Conservation (phyloP, 2,888 invertebrate genomes). For the Pachycephus smyrnensis region DNA sequence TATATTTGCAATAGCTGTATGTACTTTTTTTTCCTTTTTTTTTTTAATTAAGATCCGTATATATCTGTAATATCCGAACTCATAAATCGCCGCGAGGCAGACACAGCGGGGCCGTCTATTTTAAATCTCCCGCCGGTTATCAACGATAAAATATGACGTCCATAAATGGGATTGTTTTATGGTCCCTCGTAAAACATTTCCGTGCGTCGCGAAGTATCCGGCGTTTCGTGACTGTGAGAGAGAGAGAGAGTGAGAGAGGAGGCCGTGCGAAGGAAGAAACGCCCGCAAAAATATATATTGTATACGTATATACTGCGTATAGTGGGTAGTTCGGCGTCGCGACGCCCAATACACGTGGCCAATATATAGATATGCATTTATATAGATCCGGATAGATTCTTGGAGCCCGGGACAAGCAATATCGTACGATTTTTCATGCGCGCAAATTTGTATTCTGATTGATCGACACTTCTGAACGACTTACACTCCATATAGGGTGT, state of each 20-base stretch:
- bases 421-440: background rate
- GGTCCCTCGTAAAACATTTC: conserved; percentile 6
- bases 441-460: background rate
- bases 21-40: background rate
- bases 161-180: conserved; percentile 7
- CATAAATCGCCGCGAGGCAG: conserved; percentile 17
- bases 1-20: background rate
- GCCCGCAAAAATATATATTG: background rate
- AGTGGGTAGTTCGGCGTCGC: background rate
- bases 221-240: background rate
- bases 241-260: background rate
- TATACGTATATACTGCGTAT: background rate
- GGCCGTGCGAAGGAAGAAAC: background rate
- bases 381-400: background rate
- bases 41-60: conserved; percentile 22
- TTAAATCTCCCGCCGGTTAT: conserved; percentile 23
- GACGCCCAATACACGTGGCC: background rate
- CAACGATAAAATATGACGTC: conserved; percentile 22
- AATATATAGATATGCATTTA: background rate
- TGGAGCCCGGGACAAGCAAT: background rate
- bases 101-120: conserved; percentile 20
- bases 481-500: background rate
- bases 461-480: background rate
- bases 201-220: conserved; percentile 6
- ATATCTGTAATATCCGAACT: conserved; percentile 19